Base-by-base conservation (phyloP, 2,797 vertebrate species). In the Chromobotia macracanthus region DNA sequence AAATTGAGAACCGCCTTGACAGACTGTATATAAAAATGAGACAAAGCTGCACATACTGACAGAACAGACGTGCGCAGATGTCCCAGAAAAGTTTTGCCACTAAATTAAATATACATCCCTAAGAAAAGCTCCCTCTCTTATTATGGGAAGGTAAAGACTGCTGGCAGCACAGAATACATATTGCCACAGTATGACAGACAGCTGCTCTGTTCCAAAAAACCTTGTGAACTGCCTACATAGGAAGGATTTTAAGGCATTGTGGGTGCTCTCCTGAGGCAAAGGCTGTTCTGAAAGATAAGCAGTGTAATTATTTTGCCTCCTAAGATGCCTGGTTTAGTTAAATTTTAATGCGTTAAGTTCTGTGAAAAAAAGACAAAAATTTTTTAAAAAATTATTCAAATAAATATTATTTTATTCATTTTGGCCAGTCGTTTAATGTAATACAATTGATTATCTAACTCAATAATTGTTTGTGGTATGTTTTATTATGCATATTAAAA, bases 81-180 rank as follows among this genome's bases (percentile, higher is more conserved):
- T 35, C 12, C n/a, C 8, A 46, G 50, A 55, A 55, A 76, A 28
- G 25, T 69, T 61, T 68, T 48, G 21, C 18, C n/a, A 41, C 61
- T 64, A 41, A 65, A 66, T 53, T 6, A 53, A 75, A 60, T 21
- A 74, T 13, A 68, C 11, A 38, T 31, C n/a, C n/a, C 31, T 19
- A 38, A 41, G 18, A 38, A 41, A 75, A 23, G 35, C 25, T 63
- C 7, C 53, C 16, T 3, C 41, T 12, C 63, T 19, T 50, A n/a
- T 75, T 38, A 64, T 3, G 0, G 31, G 1, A 38, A 18, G 31
- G 28, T 63, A 63, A 63, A 63, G 28, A 28, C 8, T 35, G 25
- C 31, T n/a, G 16, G 61, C 8, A 64, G 61, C 61, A 63, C 28
- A 31, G 15, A 28, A 13, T 25, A 25, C 12, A 25, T 58, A 58